Percentiles rank a stretch among this genome's conserved stretches.
Conservation (phyloP, 2,113 vertebrate genomes). For the Patagioenas fasciata region DNA sequence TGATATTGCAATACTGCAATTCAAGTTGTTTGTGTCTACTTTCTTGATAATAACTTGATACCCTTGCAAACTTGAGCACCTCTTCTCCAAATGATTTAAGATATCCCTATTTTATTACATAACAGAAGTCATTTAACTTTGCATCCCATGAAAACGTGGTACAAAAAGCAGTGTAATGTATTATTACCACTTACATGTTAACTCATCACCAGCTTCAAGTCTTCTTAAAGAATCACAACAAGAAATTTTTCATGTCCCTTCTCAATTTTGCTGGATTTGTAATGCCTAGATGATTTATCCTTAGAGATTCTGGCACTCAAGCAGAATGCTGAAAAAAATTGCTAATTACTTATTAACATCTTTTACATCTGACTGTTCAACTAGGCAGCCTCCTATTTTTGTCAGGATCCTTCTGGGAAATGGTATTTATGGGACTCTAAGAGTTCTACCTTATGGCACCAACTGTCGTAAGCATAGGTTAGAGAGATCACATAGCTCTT, state of each 20-base stretch:
- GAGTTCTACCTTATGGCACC: not conserved
- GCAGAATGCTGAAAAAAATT: not conserved
- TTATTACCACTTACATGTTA: conserved; percentile 18
- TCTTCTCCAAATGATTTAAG: not conserved
- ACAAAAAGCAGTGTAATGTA: not conserved
- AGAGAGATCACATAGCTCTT: not conserved
- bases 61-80: not conserved
- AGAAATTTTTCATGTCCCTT: not conserved
- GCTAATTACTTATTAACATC: not conserved
- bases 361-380: not conserved
- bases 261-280: not conserved
- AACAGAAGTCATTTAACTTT: conserved; percentile 52
- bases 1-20: not conserved
- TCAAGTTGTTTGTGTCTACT: not conserved
- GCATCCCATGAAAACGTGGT: not conserved
- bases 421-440: not conserved
- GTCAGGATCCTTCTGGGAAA: not conserved
- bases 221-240: not conserved
- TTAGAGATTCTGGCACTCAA: not conserved
- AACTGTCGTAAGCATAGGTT: not conserved
- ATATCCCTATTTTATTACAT: conserved; percentile 1
- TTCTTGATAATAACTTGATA: not conserved
- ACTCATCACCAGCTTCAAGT: conserved; percentile 12
- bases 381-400: not conserved
- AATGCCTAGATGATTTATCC: not conserved